A percentile compares a stretch with the other conserved stretches of the same genome.
Evolutionary conservation across 1,140 invertebrate species (phyloP).

Genomic region (Drosophila aff.): DNA sequence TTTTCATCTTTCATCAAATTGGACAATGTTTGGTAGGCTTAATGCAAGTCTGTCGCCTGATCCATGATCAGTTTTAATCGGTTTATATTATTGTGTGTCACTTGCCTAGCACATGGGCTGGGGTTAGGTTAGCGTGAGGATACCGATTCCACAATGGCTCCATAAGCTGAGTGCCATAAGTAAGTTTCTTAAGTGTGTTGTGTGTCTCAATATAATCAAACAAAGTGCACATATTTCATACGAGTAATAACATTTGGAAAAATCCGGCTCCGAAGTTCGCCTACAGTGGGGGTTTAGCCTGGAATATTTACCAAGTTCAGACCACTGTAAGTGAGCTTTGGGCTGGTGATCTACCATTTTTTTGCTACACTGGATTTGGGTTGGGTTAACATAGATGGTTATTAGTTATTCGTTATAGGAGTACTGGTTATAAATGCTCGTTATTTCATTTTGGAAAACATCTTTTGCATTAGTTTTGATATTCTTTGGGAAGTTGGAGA

Average conservation of each 20-base stretch:
- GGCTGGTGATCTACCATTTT: constrained; percentile 35
- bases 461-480: constrained; percentile 47
- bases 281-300: constrained; percentile 18
- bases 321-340: constrained; percentile 22
- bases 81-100: constrained; percentile 55
- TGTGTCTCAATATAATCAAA: constrained; percentile 61
- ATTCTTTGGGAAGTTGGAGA: constrained; percentile 67
- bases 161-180: constrained; percentile 38
- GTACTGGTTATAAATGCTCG: constrained; percentile 60
- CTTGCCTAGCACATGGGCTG: constrained; percentile 26
- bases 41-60: constrained; percentile 60
- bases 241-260: constrained; percentile 63
- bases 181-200: constrained; percentile 43
- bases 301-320: constrained; percentile 15
- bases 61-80: constrained; percentile 68
- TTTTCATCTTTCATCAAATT: constrained; percentile 51
- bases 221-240: constrained; percentile 77
- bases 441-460: constrained; percentile 66
- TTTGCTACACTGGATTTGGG: constrained; percentile 52
- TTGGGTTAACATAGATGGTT: constrained; percentile 52
- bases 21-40: constrained; percentile 56
- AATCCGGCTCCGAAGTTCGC: constrained; percentile 14
- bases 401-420: constrained; percentile 43
- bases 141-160: constrained; percentile 48
- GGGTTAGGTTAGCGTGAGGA: constrained; percentile 34